Percentiles rank a stretch among this genome's conserved stretches.
These are phyloP conservation scores for Eilema depressum DNA, from an alignment of 2,888 invertebrate species.

Conservation along the genomic window DNA sequence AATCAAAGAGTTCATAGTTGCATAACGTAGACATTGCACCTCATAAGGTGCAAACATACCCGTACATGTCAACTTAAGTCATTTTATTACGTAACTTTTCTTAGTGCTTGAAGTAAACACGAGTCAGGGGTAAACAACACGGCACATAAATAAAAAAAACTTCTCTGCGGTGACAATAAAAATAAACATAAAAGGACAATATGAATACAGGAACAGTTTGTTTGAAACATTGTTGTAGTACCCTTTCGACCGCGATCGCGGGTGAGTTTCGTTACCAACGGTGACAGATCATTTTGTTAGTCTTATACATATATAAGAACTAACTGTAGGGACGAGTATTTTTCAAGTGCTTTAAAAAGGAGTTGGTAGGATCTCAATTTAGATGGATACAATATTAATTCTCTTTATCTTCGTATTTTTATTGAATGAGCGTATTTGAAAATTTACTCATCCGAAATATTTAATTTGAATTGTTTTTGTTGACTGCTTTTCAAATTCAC, in stretches of 20 bases:
- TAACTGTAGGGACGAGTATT: neutral
- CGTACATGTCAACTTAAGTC: neutral
- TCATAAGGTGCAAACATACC: neutral
- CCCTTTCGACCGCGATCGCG: neutral
- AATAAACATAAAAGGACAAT: slow-evolving; percentile 13
- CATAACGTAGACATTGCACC: neutral
- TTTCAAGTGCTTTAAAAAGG: neutral
- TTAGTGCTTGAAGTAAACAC: slow-evolving; percentile 9
- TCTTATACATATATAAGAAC: neutral
- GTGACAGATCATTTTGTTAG: slow-evolving; percentile 1
- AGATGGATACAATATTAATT: neutral
- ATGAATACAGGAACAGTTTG: slow-evolving; percentile 12
- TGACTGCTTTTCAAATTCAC: neutral
- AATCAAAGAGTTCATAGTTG: neutral
- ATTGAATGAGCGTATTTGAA: neutral
- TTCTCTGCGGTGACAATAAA: slow-evolving; percentile 19
- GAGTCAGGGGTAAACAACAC: slow-evolving; percentile 11
- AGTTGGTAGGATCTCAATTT: neutral
- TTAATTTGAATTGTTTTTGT: neutral
- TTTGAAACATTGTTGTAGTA: neutral
- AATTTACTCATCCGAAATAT: neutral
- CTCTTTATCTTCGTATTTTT: neutral
- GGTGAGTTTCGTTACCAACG: slow-evolving; percentile 1
- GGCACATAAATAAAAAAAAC: slow-evolving; percentile 15
- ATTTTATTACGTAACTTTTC: slow-evolving; percentile 14